Percentiles rank a stretch among this genome's conserved stretches.
These are phyloP conservation scores for Hydrozoanthus gracilis DNA, from an alignment of 92 coral and sea anemone species.

Conservation along the genomic window DNA sequence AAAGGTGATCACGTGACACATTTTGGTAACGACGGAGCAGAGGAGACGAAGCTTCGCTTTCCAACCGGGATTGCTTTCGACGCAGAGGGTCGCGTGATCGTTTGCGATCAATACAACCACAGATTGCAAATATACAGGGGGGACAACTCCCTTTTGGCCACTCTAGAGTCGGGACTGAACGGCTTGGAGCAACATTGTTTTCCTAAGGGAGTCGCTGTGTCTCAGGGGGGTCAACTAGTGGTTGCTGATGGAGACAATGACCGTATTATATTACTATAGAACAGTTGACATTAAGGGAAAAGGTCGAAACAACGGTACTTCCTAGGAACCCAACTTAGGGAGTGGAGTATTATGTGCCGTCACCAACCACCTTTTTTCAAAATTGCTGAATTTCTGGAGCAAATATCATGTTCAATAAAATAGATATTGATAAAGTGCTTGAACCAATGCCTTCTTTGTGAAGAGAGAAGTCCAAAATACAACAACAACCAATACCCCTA, in stretches of 20 bases:
- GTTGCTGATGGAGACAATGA: slow-evolving; percentile 98
- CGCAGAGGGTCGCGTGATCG: slow-evolving; percentile 90
- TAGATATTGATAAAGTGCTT: too few relatives aligned
- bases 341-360: too few relatives aligned
- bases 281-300: neutral
- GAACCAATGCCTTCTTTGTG: too few relatives aligned
- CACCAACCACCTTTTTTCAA: too few relatives aligned
- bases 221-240: slow-evolving; percentile 84
- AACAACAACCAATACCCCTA: too few relatives aligned
- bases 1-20: slow-evolving; percentile 80
- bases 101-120: slow-evolving; percentile 96
- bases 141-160: slow-evolving; percentile 75
- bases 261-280: slow-evolving; percentile 79
- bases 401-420: too few relatives aligned
- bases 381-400: too few relatives aligned
- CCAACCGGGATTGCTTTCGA: slow-evolving; percentile 98
- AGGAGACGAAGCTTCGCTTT: slow-evolving; percentile 78
- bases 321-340: too few relatives aligned
- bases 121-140: slow-evolving; percentile 81
- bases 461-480: too few relatives aligned
- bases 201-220: slow-evolving; percentile 96
- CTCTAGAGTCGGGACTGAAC: slow-evolving; percentile 75
- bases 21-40: slow-evolving; percentile 62
- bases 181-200: slow-evolving; percentile 80
- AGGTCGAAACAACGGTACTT: too few relatives aligned